Base-by-base conservation (phyloP, 2,888 invertebrate genomes). In the Trichogramma dendrolimi region DNA sequence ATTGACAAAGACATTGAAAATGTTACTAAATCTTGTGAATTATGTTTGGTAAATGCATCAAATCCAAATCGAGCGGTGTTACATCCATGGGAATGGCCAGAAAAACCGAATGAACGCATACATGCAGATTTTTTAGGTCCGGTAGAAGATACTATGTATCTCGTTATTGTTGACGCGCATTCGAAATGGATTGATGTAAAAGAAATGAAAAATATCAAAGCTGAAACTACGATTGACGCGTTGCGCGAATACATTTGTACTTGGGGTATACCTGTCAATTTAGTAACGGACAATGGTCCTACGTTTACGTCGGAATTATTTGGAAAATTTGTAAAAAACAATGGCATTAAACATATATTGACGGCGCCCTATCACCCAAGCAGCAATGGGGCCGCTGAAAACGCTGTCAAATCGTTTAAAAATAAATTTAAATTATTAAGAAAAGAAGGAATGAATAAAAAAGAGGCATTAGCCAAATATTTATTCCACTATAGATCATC, bases 71-170 rank as follows among this genome's bases (percentile, higher is more conserved):
- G 60, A 46, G 53, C 62, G 1, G n/a, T 5, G 6, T 55, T 69
- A 41, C 61, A 68, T 55, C n/a, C 60, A 11, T 70, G 70, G 67
- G 51, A 66, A n/a, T 67, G 67, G 67, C 67, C 70, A 4, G 48
- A 47, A 5, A 14, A n/a, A 1, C 59, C 53, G 1, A 48, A 47
- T n/a, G 41, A 42, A 2, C 11, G 54, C 2, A 42, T 54, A 10
- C 54, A 59, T 40, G 46, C 46, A 0, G 55, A 55, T 40, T 55
- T 69, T 43, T 60, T 62, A n/a, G 68, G 68, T 6, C 68, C 68
- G 6, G 11, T 70, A 0, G 60, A 56, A 6, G 64, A 60, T 0
- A 56, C 56, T 39, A 71, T 70, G 69, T 69, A 70, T 50, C 48
- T 71, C 14, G 40, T 71, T 0, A 67, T 71, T 4, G 54, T 60